Percentiles rank a stretch among this genome's conserved stretches.
Evolutionary conservation across 1,140 invertebrate genomes (phyloP).

Genomic region (Saccostrea glomerata): DNA sequence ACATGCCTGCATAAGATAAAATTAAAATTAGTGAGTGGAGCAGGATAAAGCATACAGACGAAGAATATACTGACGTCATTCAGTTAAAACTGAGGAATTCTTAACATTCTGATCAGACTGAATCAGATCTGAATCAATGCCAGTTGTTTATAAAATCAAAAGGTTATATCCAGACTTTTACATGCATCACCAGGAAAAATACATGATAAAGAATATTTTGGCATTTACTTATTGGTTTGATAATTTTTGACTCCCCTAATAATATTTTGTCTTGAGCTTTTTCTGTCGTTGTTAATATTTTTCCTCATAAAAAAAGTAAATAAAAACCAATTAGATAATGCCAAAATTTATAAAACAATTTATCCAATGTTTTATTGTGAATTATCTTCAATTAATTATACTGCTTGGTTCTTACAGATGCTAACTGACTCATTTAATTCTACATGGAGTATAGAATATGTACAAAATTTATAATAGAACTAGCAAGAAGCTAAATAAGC

Average conservation of each 20-base stretch:
- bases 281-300: background rate
- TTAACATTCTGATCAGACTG: background rate
- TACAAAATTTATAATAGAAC: too few relatives aligned
- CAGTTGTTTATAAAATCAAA: conserved; percentile 13
- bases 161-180: background rate
- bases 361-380: too few relatives aligned
- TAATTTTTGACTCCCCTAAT: background rate
- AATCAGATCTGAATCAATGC: conserved; percentile 26
- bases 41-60: background rate
- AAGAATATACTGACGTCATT: background rate
- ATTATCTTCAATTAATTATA: too few relatives aligned
- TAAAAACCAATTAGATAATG: background rate
- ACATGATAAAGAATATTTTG: background rate
- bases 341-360: too few relatives aligned
- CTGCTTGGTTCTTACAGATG: too few relatives aligned
- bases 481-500: too few relatives aligned
- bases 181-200: background rate
- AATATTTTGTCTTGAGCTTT: background rate
- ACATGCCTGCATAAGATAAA: background rate
- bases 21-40: background rate
- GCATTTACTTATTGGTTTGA: background rate
- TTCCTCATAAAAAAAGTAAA: background rate
- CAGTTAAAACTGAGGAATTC: conserved; percentile 19
- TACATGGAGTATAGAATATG: too few relatives aligned
- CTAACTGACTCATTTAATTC: too few relatives aligned